phyloP scores from a whole-genome alignment of 2,113 vertebrate genomes.

The Notothenia rossii region DNA sequence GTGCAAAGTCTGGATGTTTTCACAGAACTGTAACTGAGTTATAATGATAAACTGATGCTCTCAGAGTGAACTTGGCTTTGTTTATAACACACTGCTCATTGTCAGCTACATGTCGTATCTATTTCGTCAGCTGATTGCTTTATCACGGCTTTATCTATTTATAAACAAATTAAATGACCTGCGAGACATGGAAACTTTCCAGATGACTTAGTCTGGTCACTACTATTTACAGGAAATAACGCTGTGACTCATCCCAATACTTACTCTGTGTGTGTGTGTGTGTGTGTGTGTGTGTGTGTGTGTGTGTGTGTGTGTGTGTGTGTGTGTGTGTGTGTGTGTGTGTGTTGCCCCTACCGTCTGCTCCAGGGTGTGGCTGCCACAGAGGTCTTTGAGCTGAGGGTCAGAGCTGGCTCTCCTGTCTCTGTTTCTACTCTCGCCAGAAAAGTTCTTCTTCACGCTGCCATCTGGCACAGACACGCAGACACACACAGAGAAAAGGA shows the following conservation, averaged over 20 bases:
- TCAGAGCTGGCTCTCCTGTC: too few species aligned
- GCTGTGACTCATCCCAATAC: conserved; percentile 35
- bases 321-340: too few species aligned
- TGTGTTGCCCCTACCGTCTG: too few species aligned
- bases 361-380: too few species aligned
- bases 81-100: neutral
- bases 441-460: too few species aligned
- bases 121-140: neutral
- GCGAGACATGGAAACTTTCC: conserved; percentile 36
- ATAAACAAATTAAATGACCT: conserved; percentile 22
- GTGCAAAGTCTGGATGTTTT: neutral
- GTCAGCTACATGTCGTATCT: neutral
- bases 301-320: neutral
- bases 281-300: neutral
- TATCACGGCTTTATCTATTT: conserved; percentile 32
- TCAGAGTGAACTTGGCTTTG: neutral
- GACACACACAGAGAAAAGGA: too few species aligned
- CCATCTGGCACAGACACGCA: too few species aligned
- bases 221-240: conserved; percentile 56
- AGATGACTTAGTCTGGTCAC: conserved; percentile 29
- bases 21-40: neutral
- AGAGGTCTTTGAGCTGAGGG: too few species aligned
- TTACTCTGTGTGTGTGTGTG: neutral
- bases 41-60: too few species aligned
- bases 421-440: too few species aligned